Conservation (phyloP, 2,113 vertebrate genomes). For the Charadrius vociferus region DNA sequence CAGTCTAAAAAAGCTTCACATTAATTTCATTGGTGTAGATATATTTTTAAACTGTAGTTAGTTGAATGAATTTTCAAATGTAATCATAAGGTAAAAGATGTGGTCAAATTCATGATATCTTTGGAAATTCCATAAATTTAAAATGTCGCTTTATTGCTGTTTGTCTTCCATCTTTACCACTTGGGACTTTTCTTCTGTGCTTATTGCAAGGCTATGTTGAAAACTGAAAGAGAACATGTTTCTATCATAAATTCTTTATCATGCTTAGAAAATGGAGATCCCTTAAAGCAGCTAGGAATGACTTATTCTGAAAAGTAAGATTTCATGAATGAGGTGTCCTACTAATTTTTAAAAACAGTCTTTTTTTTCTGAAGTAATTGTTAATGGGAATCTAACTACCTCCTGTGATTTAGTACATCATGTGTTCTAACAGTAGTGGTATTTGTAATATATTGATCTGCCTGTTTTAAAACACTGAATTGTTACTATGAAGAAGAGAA, state of each 20-base stretch:
- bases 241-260: not conserved
- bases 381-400: conserved; percentile 51
- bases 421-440: conserved; percentile 7
- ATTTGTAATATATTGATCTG: conserved; percentile 24
- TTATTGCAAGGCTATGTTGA: not conserved
- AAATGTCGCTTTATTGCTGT: conserved; percentile 30
- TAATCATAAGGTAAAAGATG: conserved; percentile 33
- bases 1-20: not conserved
- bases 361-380: conserved; percentile 13
- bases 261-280: not conserved
- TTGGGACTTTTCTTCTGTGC: not conserved
- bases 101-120: not conserved
- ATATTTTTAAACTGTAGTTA: not conserved
- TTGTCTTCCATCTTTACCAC: conserved; percentile 21
- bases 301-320: not conserved
- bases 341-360: not conserved
- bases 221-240: not conserved
- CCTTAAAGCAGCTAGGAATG: not conserved
- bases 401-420: conserved; percentile 49
- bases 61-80: conserved; percentile 1
- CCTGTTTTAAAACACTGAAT: conserved; percentile 16
- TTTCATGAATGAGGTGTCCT: not conserved
- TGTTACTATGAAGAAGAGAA: conserved; percentile 13
- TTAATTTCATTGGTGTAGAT: not conserved
- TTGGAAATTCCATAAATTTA: conserved; percentile 15